phyloP scores from a whole-genome alignment of 2,797 vertebrate genomes.

The Loriculus beryllinus region DNA sequence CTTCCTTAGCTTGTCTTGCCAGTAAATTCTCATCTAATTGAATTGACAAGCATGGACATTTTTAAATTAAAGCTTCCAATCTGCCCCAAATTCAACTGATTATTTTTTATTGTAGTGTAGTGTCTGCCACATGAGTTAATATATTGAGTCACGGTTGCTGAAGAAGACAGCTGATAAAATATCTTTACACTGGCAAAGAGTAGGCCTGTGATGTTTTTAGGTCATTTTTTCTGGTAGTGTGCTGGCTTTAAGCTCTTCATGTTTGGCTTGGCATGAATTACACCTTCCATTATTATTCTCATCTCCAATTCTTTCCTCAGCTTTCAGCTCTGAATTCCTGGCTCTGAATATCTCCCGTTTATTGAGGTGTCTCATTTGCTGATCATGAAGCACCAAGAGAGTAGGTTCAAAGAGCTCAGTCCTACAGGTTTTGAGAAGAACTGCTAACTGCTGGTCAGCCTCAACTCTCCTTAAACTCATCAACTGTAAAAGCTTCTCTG shows the following conservation, averaged over 20 bases:
- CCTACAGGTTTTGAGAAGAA: background rate
- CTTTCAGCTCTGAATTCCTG: background rate
- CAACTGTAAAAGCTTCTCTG: background rate
- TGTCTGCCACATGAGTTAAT: conserved; percentile 47
- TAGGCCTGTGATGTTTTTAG: conserved; percentile 3
- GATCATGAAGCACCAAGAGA: background rate
- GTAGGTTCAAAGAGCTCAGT: background rate
- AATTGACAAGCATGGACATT: conserved; percentile 55
- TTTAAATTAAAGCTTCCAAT: conserved; percentile 54
- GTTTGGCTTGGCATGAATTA: conserved; percentile 10
- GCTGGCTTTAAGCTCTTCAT: background rate
- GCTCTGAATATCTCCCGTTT: background rate
- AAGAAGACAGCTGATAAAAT: conserved; percentile 45
- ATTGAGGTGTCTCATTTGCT: background rate
- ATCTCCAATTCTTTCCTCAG: background rate
- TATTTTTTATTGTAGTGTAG: conserved; percentile 12
- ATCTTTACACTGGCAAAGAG: background rate
- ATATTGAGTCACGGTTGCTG: conserved; percentile 20
- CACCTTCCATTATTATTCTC: conserved; percentile 4
- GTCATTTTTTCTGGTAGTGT: background rate
- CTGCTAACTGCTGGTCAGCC: background rate
- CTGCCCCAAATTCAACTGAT: conserved; percentile 16
- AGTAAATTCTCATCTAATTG: conserved; percentile 59
- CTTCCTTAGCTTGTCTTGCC: conserved; percentile 17
- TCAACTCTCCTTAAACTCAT: background rate